These are phyloP conservation scores for Tor tambroides DNA, from an alignment of 2,113 vertebrate genomes.

Conservation along the genomic window DNA sequence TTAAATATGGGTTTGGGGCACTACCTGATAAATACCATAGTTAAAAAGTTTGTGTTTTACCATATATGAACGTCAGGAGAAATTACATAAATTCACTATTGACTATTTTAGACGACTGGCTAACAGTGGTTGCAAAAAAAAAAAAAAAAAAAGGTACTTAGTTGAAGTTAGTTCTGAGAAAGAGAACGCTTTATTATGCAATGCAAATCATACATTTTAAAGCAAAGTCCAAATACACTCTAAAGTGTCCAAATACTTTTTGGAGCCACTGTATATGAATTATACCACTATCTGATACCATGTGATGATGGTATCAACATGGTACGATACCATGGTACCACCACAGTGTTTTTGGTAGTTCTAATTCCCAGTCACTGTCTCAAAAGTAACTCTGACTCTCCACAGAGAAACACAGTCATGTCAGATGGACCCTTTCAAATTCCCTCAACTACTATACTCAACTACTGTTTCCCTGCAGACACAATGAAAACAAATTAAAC, in stretches of 20 bases:
- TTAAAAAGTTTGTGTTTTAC: no score
- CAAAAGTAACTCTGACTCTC: not conserved
- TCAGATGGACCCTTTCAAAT: constrained; percentile 60
- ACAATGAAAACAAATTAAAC: constrained; percentile 84
- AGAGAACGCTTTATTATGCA: not conserved
- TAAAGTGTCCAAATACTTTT: no score
- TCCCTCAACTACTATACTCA: constrained; percentile 68
- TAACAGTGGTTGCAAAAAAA: not conserved
- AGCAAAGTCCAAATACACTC: not conserved
- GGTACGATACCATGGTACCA: not conserved
- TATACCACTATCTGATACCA: not conserved
- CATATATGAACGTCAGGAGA: not conserved
- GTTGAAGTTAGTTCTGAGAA: not conserved
- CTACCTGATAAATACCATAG: no score
- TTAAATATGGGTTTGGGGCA: not conserved
- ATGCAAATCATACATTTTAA: not conserved
- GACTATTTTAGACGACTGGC: not conserved
- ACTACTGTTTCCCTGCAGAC: constrained; percentile 76
- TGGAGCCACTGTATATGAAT: not conserved
- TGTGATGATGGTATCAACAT: not conserved
- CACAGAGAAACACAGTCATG: not conserved
- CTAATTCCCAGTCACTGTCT: not conserved
- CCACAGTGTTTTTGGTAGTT: not conserved
- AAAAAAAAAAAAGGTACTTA: no score
- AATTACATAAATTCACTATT: not conserved